Percentiles rank a stretch among this genome's conserved stretches.
These are phyloP conservation scores for Hyperoplus immaculatus DNA, from an alignment of 2,797 vertebrate species.

Conservation along the genomic window DNA sequence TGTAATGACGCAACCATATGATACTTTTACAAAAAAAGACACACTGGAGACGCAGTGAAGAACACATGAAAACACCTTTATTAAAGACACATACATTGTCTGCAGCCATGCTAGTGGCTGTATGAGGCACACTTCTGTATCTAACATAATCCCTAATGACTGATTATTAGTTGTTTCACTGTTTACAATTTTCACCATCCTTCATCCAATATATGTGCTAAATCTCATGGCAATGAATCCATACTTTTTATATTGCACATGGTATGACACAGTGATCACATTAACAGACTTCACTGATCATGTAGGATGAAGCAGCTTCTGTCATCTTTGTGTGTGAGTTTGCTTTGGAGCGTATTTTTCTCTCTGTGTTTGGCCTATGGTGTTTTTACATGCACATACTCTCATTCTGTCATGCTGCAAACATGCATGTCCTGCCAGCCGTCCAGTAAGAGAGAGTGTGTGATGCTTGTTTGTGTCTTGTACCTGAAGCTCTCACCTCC, in stretches of 20 bases:
- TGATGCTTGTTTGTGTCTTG: background rate
- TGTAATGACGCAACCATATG: background rate
- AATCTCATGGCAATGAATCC: background rate
- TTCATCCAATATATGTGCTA: background rate
- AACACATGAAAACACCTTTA: background rate
- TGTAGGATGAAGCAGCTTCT: background rate
- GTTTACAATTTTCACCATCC: background rate
- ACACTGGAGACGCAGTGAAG: background rate
- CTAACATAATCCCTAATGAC: background rate
- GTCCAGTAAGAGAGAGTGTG: slow-evolving; percentile 9
- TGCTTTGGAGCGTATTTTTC: background rate
- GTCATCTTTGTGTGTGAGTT: slow-evolving; percentile 13
- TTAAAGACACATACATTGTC: background rate
- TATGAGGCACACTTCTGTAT: background rate
- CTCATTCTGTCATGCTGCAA: slow-evolving; percentile 38
- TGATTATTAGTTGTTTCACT: background rate
- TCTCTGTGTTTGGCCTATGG: slow-evolving; percentile 26
- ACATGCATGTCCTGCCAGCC: slow-evolving; percentile 29
- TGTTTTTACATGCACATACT: slow-evolving; percentile 30
- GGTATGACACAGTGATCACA: background rate
- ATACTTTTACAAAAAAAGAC: background rate
- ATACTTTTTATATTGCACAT: background rate
- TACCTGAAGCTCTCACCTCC: slow-evolving; percentile 24
- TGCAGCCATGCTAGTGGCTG: background rate
- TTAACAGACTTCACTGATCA: background rate